Evolutionary conservation across 2,888 invertebrate genomes (phyloP).

Genomic region (Spialia ferax): DNA sequence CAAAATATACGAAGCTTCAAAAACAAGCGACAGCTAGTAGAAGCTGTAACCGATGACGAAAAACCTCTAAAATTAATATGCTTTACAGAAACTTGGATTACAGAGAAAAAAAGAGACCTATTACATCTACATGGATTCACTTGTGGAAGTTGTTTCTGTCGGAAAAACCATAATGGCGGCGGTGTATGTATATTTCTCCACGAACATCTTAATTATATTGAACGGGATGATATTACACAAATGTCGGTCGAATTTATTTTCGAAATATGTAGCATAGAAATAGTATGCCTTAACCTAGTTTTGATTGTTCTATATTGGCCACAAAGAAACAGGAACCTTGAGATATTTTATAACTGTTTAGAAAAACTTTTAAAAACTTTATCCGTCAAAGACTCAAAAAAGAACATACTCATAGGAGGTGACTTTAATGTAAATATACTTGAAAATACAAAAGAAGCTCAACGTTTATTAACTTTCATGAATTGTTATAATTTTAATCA

Average conservation of each 20-base stretch:
- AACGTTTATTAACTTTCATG: too few species aligned
- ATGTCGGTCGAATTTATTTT: slow-evolving; percentile 16
- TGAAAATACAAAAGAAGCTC: too few species aligned
- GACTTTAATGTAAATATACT: slow-evolving; percentile 20
- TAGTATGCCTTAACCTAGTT: slow-evolving; percentile 24
- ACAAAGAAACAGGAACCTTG: slow-evolving; percentile 1
- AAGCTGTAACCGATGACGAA: too few species aligned
- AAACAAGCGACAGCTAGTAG: too few species aligned
- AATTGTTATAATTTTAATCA: too few species aligned
- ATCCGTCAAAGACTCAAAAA: slow-evolving; percentile 10
- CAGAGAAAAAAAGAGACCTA: too few species aligned
- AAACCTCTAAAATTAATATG: too few species aligned
- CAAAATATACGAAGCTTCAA: too few species aligned
- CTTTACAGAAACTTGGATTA: too few species aligned
- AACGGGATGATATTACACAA: neutral
- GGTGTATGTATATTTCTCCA: neutral
- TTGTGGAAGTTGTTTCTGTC: too few species aligned
- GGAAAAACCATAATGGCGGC: neutral
- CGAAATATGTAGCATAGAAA: slow-evolving; percentile 37
- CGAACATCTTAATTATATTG: neutral
- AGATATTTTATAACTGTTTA: slow-evolving; percentile 14
- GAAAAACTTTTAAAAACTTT: slow-evolving; percentile 4
- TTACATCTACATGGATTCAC: too few species aligned
- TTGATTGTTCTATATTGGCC: slow-evolving; percentile 37
- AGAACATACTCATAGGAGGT: too few species aligned